These are phyloP conservation scores for Diabrotica balteata DNA, from an alignment of 2,888 invertebrate genomes.

Conservation along the genomic window DNA sequence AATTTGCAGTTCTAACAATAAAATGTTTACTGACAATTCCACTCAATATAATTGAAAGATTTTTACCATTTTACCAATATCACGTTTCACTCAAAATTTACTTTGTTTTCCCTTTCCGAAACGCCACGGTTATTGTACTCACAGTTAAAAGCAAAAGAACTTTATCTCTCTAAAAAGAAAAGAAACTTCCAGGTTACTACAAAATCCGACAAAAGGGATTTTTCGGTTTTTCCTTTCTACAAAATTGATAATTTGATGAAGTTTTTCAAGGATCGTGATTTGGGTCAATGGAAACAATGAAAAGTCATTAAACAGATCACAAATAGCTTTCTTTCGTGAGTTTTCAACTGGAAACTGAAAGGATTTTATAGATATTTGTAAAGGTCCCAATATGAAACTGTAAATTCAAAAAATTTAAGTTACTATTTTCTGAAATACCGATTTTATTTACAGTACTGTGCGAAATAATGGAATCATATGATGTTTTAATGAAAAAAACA, in stretches of 20 bases:
- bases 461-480: too few species aligned
- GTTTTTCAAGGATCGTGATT: slow-evolving; percentile 4
- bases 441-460: too few species aligned
- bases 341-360: not conserved
- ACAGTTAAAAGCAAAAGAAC: slow-evolving; percentile 14
- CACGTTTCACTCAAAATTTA: not conserved
- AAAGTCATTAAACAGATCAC: slow-evolving; percentile 1
- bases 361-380: not conserved
- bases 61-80: too few species aligned
- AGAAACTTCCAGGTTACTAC: slow-evolving; percentile 13
- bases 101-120: not conserved
- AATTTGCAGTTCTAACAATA: too few species aligned
- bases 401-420: too few species aligned
- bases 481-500: too few species aligned
- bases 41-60: too few species aligned
- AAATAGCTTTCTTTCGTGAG: not conserved
- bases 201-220: not conserved
- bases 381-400: too few species aligned
- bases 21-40: too few species aligned
- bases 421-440: too few species aligned
- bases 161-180: slow-evolving; percentile 19
- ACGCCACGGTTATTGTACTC: not conserved
- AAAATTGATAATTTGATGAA: not conserved
- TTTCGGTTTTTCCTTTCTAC: too few species aligned
- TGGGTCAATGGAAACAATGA: slow-evolving; percentile 1